Conservation (phyloP, 2,888 invertebrate species). For the Stratiomys singularior region DNA sequence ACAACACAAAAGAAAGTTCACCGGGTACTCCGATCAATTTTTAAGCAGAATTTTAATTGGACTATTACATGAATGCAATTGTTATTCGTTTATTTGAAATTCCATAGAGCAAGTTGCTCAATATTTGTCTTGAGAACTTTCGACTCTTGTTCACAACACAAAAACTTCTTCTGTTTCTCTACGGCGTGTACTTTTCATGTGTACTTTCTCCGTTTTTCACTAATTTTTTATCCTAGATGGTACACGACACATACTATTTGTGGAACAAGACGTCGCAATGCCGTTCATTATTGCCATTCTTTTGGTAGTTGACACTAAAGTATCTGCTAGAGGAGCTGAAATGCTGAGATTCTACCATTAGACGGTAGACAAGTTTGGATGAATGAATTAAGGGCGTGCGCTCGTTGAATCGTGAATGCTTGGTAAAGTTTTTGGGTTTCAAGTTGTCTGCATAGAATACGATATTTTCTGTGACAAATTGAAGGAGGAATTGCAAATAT, state of each 20-base stretch:
- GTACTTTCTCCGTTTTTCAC: not conserved
- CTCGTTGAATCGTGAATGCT: not conserved
- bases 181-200: not conserved
- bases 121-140: not conserved
- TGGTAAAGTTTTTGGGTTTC: no score
- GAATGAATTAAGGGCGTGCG: not conserved
- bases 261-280: slow-evolving; percentile 48
- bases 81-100: no score
- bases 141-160: not conserved
- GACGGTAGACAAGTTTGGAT: not conserved
- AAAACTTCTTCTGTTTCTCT: no score
- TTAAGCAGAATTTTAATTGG: no score
- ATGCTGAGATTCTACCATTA: not conserved
- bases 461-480: no score
- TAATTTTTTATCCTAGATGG: not conserved
- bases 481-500: no score
- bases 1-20: no score
- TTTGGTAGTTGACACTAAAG: slow-evolving; percentile 7
- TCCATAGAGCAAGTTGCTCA: not conserved
- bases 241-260: slow-evolving; percentile 46
- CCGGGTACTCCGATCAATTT: no score
- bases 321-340: not conserved
- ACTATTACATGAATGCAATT: no score
- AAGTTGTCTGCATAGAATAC: no score
- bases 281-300: slow-evolving; percentile 38